Percentiles rank a stretch among this genome's conserved stretches.
phyloP scores from a whole-genome alignment of 2,888 invertebrate genomes.

The Synanthedon vespiformis region DNA sequence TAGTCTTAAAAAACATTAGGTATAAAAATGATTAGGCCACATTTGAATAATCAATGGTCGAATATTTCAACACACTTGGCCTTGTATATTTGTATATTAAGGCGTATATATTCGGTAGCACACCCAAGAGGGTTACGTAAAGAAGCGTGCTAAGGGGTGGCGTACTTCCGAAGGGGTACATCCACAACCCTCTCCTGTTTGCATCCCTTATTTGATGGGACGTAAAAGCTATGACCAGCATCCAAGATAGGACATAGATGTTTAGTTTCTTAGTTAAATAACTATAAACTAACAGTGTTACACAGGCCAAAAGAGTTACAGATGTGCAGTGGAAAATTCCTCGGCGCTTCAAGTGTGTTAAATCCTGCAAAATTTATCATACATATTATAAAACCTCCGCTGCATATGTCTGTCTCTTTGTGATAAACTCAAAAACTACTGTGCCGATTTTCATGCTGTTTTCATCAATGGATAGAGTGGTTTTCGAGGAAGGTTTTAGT shows the following conservation, averaged over 20 bases:
- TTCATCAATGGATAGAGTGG: too few species aligned
- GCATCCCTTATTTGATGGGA: constrained; percentile 52
- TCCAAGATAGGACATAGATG: constrained; percentile 31
- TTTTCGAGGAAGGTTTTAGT: too few species aligned
- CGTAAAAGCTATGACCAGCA: constrained; percentile 37
- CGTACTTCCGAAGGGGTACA: constrained; percentile 46
- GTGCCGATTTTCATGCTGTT: too few species aligned
- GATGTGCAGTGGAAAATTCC: constrained; percentile 53
- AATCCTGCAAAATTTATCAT: constrained; percentile 32
- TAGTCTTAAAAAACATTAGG: too few species aligned
- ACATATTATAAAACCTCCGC: too few species aligned
- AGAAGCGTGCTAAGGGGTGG: constrained; percentile 27
- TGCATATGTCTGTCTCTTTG: too few species aligned
- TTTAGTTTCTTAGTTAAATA: constrained; percentile 29
- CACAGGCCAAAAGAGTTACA: constrained; percentile 30
- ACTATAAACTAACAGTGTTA: constrained; percentile 25
- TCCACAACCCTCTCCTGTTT: constrained; percentile 46
- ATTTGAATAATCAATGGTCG: constrained; percentile 10
- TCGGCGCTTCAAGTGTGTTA: constrained; percentile 30
- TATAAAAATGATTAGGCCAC: neutral
- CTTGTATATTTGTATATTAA: constrained; percentile 24
- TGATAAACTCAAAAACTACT: too few species aligned
- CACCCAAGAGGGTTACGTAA: constrained; percentile 27
- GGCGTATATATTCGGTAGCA: constrained; percentile 33
- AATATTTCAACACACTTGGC: constrained; percentile 17